phyloP scores from a whole-genome alignment of 2,797 vertebrate genomes.

The Mus caroli region DNA sequence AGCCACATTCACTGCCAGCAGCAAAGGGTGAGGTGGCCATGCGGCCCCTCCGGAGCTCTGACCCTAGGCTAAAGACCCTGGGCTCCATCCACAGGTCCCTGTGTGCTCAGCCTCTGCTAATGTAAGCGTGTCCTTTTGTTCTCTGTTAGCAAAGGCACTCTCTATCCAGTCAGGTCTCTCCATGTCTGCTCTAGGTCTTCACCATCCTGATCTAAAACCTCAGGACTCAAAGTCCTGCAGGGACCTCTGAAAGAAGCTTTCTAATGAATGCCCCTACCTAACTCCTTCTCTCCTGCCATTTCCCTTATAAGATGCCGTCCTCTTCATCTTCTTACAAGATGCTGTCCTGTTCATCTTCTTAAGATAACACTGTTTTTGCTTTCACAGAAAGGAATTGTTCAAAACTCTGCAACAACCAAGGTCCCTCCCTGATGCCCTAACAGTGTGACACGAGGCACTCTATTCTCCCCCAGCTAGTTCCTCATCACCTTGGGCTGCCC shows the following conservation, averaged over 20 bases:
- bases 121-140: not conserved
- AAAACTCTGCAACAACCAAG: not conserved
- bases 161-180: not conserved
- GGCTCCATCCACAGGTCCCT: not conserved
- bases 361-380: not conserved
- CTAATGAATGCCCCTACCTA: not conserved
- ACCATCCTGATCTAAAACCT: not conserved
- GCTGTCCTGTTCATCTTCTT: not conserved
- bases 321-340: not conserved
- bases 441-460: no score
- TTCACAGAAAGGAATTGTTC: slow-evolving; percentile 24
- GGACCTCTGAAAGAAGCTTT: not conserved
- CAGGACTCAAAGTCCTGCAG: not conserved
- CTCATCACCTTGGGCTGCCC: not conserved
- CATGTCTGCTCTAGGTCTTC: not conserved
- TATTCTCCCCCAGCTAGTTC: not conserved
- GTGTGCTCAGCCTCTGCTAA: no score
- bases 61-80: not conserved
- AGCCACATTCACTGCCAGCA: not conserved
- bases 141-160: fast-evolving
- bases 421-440: not conserved
- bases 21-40: not conserved
- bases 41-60: not conserved
- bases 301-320: not conserved
- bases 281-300: not conserved